Evolutionary conservation across 1,140 invertebrate species (phyloP), one percentile per base, ranked within the genome.

Genomic region (Temnothorax nylanderi): DNA sequence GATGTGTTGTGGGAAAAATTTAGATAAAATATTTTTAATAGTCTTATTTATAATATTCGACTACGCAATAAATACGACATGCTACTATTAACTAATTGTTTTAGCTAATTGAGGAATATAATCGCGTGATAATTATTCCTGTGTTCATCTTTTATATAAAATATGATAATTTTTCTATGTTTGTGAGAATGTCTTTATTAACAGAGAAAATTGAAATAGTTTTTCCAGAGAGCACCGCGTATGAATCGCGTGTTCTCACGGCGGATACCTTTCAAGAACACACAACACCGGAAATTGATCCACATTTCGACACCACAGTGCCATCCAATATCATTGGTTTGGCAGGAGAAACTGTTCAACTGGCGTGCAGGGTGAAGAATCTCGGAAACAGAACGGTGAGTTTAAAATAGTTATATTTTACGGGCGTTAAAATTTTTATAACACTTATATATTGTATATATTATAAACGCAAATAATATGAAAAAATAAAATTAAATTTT

Each of bases 381-480:
- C 94, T 97, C 2, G 96, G 96, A 51, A 97, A 97, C 93, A 94
- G 96, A 92, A 97, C 96, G 88, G 96, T 97, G 93, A 95, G 95
- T 92, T 44, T 21, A 21, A 26, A 56, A 32, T 26, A 56, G 0
- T 18, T 13, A 37, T 8, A n/a, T 34, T 32, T 16, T 21, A 21
- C 8, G 0, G 1, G 18, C 21, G 2, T 58, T 13, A 32, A 21
- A 41, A 7, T 21, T 51, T 71, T 67, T 54, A 21, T 10, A 54
- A n/a, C 11, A 7, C 41, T 47, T 26, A 51, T 26, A 26, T 26
- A 26, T 26, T 26, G 1, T 26, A 26, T 26, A 26, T 58, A 26
- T 26, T 49, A 10, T 3, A 58, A 58, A 37, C 3, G 11, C 16
- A 11, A 56, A 47, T 18, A 60, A 21, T 18, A 21, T 26, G 0